A percentile compares a stretch with the other conserved stretches of the same genome.
Evolutionary conservation across 1,140 invertebrate species (phyloP).

Genomic region (Oreohelix idahoensis): DNA sequence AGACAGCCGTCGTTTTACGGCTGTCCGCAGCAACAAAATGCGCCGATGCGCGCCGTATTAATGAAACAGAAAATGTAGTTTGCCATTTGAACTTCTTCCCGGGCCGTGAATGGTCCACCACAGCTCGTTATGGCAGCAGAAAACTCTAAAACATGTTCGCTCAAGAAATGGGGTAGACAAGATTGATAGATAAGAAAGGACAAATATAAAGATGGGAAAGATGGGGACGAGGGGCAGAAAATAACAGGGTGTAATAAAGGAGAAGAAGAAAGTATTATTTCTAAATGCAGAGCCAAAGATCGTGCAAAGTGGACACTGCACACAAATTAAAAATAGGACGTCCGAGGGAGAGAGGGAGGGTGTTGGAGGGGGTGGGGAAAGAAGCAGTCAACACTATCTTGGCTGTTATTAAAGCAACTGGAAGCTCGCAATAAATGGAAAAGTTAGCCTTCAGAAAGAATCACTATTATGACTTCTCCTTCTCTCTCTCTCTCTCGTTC

Average conservation of each 20-base stretch:
- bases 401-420: too few species aligned
- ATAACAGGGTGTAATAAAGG: background rate
- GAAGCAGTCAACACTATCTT: too few species aligned
- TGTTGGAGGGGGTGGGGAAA: too few species aligned
- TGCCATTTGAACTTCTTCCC: conserved; percentile 6
- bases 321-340: too few species aligned
- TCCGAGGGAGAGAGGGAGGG: too few species aligned
- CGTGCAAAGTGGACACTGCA: too few species aligned
- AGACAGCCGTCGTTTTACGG: background rate
- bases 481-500: too few species aligned
- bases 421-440: too few species aligned
- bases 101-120: background rate
- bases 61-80: conserved; percentile 20
- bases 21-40: background rate
- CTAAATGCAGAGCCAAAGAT: background rate
- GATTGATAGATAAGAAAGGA: background rate
- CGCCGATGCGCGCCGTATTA: background rate
- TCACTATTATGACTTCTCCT: too few species aligned
- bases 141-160: background rate
- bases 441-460: too few species aligned
- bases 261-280: background rate
- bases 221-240: background rate
- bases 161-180: background rate
- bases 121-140: background rate
- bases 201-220: background rate